These are phyloP conservation scores for Andrena dorsata DNA, from an alignment of 2,888 invertebrate species.

Conservation along the genomic window DNA sequence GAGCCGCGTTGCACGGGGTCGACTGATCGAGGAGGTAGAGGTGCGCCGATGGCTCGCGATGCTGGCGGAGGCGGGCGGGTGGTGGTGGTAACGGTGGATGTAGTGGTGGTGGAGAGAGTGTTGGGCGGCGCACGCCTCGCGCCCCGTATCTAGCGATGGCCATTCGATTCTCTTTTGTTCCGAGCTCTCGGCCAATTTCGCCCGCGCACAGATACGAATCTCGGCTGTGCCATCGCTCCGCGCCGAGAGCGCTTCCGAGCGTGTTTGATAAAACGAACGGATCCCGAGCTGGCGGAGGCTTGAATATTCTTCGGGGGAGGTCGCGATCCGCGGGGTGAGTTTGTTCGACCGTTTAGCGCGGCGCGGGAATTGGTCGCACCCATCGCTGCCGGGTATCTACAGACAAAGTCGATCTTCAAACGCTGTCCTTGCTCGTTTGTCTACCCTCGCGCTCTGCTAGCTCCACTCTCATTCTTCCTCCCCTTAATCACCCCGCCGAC, in stretches of 20 bases:
- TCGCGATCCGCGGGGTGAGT: neutral
- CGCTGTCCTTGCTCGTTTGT: constrained; percentile 44
- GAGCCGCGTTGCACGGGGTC: constrained; percentile 85
- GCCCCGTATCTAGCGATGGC: constrained; percentile 42
- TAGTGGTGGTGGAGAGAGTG: constrained; percentile 39
- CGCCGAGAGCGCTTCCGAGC: neutral
- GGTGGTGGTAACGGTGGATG: constrained; percentile 47
- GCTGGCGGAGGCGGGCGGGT: constrained; percentile 35
- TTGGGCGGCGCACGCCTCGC: constrained; percentile 60
- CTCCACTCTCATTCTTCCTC: constrained; percentile 33
- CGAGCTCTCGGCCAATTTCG: constrained; percentile 32
- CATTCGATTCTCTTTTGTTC: constrained; percentile 50
- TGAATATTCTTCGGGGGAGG: neutral
- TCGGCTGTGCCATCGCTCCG: neutral
- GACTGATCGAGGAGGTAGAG: constrained; percentile 80
- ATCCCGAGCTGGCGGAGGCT: neutral
- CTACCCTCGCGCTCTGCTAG: constrained; percentile 24
- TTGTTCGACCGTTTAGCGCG: neutral
- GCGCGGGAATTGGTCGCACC: neutral
- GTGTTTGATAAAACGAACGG: neutral
- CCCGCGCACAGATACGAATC: neutral
- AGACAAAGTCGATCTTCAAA: constrained; percentile 52
- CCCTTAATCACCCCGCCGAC: constrained; percentile 19
- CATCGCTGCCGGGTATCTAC: constrained; percentile 33
- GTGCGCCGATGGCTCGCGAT: constrained; percentile 70